Percentiles rank a stretch among this genome's conserved stretches.
These are phyloP conservation scores for Epinephelus moara DNA, from an alignment of 2,113 vertebrate genomes.

Conservation along the genomic window DNA sequence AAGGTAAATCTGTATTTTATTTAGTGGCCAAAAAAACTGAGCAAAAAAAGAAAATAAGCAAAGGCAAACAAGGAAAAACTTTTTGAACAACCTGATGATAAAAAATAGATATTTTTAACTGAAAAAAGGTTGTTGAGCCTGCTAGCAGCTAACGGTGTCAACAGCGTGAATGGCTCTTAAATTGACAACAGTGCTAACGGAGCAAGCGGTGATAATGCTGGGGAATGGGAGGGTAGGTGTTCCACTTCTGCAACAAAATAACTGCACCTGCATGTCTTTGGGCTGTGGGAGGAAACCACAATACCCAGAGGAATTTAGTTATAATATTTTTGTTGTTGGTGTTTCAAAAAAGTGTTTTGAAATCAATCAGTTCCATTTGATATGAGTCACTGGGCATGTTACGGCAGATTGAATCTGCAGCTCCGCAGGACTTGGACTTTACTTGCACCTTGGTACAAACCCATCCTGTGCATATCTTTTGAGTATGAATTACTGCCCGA, in stretches of 20 bases:
- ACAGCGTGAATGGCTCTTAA: no score
- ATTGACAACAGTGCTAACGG: no score
- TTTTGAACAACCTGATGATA: background rate
- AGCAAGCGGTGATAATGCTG: no score
- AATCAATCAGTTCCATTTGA: background rate
- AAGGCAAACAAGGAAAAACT: background rate
- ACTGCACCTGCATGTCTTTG: background rate
- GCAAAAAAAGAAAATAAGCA: background rate
- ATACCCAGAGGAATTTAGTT: background rate
- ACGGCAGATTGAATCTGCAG: constrained; percentile 31
- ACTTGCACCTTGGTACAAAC: background rate
- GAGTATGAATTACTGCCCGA: background rate
- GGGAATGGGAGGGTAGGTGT: no score
- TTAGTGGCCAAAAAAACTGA: no score
- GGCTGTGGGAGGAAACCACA: background rate
- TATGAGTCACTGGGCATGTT: constrained; percentile 22
- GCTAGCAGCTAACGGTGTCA: no score
- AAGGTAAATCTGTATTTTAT: background rate
- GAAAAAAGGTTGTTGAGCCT: no score
- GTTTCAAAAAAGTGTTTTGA: background rate
- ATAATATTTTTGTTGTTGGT: background rate
- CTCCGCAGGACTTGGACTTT: background rate
- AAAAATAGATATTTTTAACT: background rate
- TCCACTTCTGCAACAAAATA: background rate
- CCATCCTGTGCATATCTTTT: constrained; percentile 3